Evolutionary conservation across 2,797 vertebrate species (phyloP), one percentile per base, ranked within the genome.

Genomic region (Lithobates pipiens): DNA sequence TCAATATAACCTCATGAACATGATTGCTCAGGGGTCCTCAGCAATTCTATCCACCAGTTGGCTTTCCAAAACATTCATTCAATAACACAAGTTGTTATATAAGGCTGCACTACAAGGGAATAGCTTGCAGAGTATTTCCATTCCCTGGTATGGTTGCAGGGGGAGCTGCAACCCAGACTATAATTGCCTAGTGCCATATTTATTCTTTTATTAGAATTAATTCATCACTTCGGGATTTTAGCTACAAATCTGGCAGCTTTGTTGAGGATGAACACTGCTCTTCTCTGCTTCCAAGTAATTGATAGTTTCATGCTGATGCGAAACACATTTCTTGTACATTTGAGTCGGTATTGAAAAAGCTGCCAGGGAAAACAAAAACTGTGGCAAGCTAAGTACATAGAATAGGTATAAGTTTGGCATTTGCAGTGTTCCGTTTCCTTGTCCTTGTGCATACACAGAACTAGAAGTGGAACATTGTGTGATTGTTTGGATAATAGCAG

Each of bases 381-480:
- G 80, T 63, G 80, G 70, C 61, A 63, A 63, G 61, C 80, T 44
- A 82, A 82, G 57, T 72, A 72, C 71, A 80, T 80, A 72, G 44
- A 36, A 71, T 54, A n/a, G 54, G 68, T 71, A 70, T 71, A 32
- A 71, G 29, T 70, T 80, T 81, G 69, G 79, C 69, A 81, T 57
- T 57, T 73, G 68, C 34, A 81, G 46, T 71, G 54, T 61, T 81
- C 69, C 79, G 25, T 61, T 72, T 44, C 71, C 69, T 81, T 81
- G 69, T 72, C 46, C 36, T 81, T 81, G 69, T 72, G 50, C 61
- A 70, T 73, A 81, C 54, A 57, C 16, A 27, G 13, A 73, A 50
- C 71, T 73, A 32, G 50, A 73, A 73, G n/a, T 81, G 54, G 79
- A 73, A 81, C 79, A 72, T 72, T 81, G 71, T 72, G 79, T 81